Evolutionary conservation across 2,113 vertebrate genomes (phyloP).

Genomic region (Proteles cristata): DNA sequence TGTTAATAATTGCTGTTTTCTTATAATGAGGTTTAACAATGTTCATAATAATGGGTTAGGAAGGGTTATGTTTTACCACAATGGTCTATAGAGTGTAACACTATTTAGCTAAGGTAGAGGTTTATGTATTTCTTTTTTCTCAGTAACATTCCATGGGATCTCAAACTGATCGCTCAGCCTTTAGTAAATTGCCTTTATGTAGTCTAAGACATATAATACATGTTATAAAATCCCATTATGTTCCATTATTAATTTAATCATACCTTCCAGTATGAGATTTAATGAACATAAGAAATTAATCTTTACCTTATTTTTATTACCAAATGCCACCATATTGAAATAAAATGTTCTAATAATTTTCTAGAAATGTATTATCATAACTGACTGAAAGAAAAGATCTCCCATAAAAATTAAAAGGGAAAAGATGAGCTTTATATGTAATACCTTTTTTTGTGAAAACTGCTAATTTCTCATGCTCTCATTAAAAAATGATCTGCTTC

Average conservation of each 20-base stretch:
- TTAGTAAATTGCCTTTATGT: background rate
- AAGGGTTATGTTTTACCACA: background rate
- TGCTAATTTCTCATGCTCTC: background rate
- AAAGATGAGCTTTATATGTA: background rate
- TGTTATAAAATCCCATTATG: background rate
- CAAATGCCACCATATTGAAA: background rate
- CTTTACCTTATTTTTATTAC: background rate
- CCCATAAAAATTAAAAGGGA: background rate
- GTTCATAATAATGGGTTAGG: background rate
- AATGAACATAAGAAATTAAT: background rate
- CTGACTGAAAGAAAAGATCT: background rate
- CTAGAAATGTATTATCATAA: background rate
- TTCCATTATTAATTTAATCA: background rate
- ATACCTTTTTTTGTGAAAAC: background rate
- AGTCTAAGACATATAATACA: background rate
- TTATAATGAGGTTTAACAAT: background rate
- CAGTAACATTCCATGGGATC: background rate
- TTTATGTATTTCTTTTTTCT: background rate
- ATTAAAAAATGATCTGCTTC: background rate
- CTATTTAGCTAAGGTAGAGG: background rate
- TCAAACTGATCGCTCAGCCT: background rate
- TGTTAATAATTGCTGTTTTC: background rate
- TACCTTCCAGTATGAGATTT: background rate
- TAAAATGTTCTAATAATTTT: background rate
- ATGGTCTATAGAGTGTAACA: background rate